These are phyloP conservation scores for Craseonycteris thonglongyai DNA, from an alignment of 2,113 vertebrate species.

Conservation along the genomic window DNA sequence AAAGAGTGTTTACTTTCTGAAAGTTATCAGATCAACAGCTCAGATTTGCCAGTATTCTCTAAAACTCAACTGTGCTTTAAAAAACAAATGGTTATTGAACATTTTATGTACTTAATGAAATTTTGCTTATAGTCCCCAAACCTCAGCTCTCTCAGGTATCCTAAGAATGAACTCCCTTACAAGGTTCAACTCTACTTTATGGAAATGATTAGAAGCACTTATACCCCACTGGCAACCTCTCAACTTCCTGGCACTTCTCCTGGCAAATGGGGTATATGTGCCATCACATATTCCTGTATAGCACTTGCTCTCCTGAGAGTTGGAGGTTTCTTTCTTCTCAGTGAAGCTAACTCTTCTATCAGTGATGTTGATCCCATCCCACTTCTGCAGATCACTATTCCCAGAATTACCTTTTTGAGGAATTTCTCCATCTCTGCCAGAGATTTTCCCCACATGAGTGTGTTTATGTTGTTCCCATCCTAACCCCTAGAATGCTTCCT, in stretches of 20 bases:
- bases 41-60: background rate
- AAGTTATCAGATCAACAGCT: background rate
- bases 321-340: background rate
- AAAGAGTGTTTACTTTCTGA: background rate
- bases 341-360: background rate
- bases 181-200: background rate
- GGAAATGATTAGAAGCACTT: background rate
- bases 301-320: background rate
- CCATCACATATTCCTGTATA: background rate
- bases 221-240: background rate
- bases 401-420: background rate
- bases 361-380: background rate
- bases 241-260: background rate
- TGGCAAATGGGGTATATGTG: background rate
- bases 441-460: background rate
- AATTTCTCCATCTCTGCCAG: background rate
- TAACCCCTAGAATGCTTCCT: background rate
- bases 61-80: slow-evolving; percentile 10
- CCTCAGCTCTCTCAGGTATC: background rate
- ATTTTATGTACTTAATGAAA: background rate
- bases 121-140: background rate
- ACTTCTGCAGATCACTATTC: background rate
- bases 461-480: background rate
- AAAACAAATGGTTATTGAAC: background rate
- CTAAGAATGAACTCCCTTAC: background rate